phyloP scores from a whole-genome alignment of 1,140 invertebrate genomes.

The Saccostrea echinata region DNA sequence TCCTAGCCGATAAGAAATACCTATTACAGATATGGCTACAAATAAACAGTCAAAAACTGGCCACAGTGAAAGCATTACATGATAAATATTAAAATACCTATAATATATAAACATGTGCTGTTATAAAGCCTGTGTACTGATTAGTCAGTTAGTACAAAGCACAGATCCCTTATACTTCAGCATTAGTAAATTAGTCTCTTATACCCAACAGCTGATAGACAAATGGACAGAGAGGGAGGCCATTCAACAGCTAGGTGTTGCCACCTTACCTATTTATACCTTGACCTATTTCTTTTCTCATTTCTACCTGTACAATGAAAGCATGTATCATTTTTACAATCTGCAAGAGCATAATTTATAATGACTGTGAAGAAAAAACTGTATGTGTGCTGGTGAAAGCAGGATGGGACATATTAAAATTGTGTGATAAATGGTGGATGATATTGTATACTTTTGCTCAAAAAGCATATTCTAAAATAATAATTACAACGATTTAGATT shows the following conservation, averaged over 20 bases:
- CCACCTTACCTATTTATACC: constrained; percentile 22
- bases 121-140: neutral
- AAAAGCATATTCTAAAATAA: no score
- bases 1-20: no score
- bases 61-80: neutral
- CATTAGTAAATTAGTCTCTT: neutral
- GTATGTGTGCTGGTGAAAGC: constrained; percentile 5
- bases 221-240: neutral
- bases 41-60: neutral
- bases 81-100: neutral
- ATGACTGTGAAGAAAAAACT: neutral
- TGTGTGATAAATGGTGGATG: neutral
- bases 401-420: neutral
- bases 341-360: neutral
- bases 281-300: neutral
- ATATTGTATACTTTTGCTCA: no score
- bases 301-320: constrained; percentile 14
- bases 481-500: no score
- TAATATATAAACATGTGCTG: neutral
- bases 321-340: neutral
- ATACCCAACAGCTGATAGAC: neutral
- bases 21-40: no score
- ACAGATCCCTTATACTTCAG: neutral
- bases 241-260: neutral
- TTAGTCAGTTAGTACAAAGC: constrained; percentile 2